Evolutionary conservation across 1,140 invertebrate species (phyloP), one percentile per base, ranked within the genome.

Genomic region (Solen grandis): DNA sequence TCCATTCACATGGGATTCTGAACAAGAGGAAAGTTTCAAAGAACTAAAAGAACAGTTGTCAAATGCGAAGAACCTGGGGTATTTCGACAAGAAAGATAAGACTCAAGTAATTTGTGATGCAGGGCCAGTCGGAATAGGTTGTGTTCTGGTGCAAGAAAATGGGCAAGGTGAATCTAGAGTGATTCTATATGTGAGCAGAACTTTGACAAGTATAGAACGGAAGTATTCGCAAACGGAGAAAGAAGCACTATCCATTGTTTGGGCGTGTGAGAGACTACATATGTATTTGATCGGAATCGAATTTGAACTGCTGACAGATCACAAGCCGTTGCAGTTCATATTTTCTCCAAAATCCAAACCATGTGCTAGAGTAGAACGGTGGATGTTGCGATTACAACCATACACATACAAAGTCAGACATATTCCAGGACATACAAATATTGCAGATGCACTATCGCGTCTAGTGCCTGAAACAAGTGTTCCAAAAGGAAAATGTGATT

Each of bases 191-290:
- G 82, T 82, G 8, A 82, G 77, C 46, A 50, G 84, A 54, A 60
- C 70, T 36, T 68, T 86, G 14, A 50, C 22, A 16, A 35, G 70
- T 41, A 59, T 68, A 3, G 86, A 89, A 38, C 60, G 62, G n/a
- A 66, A 81, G 41, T 92, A 93, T 76, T 88, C 86, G 0, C 90
- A 89, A n/a, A 92, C 89, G n/a, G 93, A 94, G 76, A 88, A 86
- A 75, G 92, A 93, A 84, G 87, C 82, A 33, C 70, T 93, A 36
- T 91, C 88, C 14, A 72, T 93, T 5, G 86, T 93, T 2, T 93
- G 83, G 85, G 89, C 90, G 10, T 84, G 92, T 41, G 84, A 92
- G 76, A 90, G 91, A 50, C 93, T 93, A 79, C 80, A 90, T 55
- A 79, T 86, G n/a, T 94, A 86, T 35, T 82, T 90, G 25, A 88